Conservation (phyloP, 1,140 invertebrate genomes). For the Octopus sinensis region DNA sequence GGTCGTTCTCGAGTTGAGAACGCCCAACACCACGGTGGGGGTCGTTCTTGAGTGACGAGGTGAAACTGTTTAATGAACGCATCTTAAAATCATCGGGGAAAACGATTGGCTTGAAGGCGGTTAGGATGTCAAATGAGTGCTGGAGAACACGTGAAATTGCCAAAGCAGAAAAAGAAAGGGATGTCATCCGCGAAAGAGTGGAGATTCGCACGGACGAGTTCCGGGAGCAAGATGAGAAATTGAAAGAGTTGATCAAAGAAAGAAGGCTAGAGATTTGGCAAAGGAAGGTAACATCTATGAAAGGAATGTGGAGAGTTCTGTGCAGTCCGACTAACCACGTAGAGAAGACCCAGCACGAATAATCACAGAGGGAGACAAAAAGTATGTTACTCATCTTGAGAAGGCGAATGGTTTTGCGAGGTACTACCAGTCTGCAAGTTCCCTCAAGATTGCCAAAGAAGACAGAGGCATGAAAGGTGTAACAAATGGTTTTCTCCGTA, state of each 20-base stretch:
- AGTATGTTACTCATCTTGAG: neutral
- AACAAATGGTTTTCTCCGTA: neutral
- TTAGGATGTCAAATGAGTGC: neutral
- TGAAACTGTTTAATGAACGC: too few relatives aligned
- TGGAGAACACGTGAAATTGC: neutral
- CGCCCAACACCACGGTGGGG: too few relatives aligned
- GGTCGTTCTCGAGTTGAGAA: too few relatives aligned
- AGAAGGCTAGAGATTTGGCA: neutral
- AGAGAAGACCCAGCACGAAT: neutral
- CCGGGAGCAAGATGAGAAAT: neutral
- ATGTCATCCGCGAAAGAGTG: neutral
- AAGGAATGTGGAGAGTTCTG: neutral
- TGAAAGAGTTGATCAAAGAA: neutral
- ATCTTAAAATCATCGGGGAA: neutral
- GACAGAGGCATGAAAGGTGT: neutral
- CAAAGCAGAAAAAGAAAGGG: neutral
- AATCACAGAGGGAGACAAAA: conserved; percentile 3
- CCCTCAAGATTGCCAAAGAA: neutral
- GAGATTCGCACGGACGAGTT: neutral
- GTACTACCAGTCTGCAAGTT: neutral
- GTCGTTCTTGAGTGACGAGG: too few relatives aligned
- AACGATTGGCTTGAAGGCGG: neutral
- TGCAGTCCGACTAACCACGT: neutral
- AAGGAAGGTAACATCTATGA: neutral
- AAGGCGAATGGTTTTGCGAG: neutral